phyloP scores from a whole-genome alignment of 2,113 vertebrate species.

The Rhinichthys klamathensis region DNA sequence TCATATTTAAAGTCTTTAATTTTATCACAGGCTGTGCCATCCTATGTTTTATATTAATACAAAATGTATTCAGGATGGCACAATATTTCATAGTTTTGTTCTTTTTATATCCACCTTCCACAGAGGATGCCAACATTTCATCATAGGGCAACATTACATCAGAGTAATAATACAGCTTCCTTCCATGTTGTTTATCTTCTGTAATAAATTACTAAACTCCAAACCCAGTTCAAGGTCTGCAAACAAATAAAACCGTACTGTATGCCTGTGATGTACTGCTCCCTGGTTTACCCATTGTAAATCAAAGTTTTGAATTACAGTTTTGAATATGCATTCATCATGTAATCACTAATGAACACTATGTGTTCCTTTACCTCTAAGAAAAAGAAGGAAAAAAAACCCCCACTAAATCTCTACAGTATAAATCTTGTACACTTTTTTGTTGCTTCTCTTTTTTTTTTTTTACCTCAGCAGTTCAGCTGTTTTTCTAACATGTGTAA shows the following conservation, averaged over 20 bases:
- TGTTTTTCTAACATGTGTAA: slow-evolving; percentile 14
- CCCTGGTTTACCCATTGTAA: slow-evolving; percentile 24
- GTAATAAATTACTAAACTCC: slow-evolving; percentile 27
- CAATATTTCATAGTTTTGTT: neutral
- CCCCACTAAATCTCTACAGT: too few relatives aligned
- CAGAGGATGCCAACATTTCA: slow-evolving; percentile 19
- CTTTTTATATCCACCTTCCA: neutral
- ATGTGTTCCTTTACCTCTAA: neutral
- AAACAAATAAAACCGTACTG: slow-evolving; percentile 34
- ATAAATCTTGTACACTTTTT: neutral
- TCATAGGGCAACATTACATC: slow-evolving; percentile 47
- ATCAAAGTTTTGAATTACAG: slow-evolving; percentile 7
- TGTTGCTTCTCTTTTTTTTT: neutral
- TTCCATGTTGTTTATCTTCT: slow-evolving; percentile 44
- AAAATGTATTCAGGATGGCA: neutral
- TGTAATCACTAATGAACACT: neutral
- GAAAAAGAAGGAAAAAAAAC: neutral
- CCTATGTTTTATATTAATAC: neutral
- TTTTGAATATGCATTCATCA: neutral
- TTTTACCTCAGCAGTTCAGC: neutral
- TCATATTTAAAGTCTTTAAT: neutral
- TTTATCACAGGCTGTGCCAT: too few relatives aligned
- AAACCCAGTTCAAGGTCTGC: slow-evolving; percentile 38
- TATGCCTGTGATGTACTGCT: slow-evolving; percentile 18
- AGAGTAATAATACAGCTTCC: slow-evolving; percentile 41